Base-by-base conservation (phyloP, 2,113 vertebrate genomes). In the Vimba vimba region DNA sequence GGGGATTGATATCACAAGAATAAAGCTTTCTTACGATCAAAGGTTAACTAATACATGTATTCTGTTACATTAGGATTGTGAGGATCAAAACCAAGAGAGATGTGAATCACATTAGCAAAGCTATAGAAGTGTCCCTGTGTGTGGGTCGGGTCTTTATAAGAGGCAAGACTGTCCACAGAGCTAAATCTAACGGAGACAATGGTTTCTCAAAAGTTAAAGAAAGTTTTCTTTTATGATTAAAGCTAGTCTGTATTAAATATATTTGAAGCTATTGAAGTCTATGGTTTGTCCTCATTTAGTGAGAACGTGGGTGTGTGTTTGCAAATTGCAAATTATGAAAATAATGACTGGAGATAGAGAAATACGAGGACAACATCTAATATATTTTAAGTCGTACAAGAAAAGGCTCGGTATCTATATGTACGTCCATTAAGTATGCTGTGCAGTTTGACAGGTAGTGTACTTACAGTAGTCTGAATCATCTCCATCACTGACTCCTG, bases 391-490 rank as follows among this genome's bases (percentile, higher is more conserved):
- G 59, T 60, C 11, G 23, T 11, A 25, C 7, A 69, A 21, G 30
- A 69, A 69, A 69, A 33, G 33, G 3, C 19, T 55, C 52, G 21
- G 17, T 57, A 15, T 50, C 2, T 33, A 33, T 33, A 33, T 33
- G 30, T 33, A 33, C 30, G 47, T 47, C 8, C 10, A 43, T 8
- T 43, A 43, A 43, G 50, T 55, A 21, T 21, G 52, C 17, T 6
- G 17, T 55, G 17, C 2, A 57, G 50, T 21, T 57, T 21, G 6
- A 4, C 19, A 55, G 15, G 15, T 33, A 23, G 52, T 25, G 62
- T 13, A 19, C 93, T 94, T 69, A 95, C 95, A 88, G 82, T 92
- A 94, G 81, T 95, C 94, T 0, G 92, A 93, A 87, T 96, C 94
- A 25, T 95, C 88, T 27, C 59, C 86, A 7, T 89, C 93, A 0